These are phyloP conservation scores for Chironomus tentans DNA, from an alignment of 2,888 invertebrate species.

Conservation along the genomic window DNA sequence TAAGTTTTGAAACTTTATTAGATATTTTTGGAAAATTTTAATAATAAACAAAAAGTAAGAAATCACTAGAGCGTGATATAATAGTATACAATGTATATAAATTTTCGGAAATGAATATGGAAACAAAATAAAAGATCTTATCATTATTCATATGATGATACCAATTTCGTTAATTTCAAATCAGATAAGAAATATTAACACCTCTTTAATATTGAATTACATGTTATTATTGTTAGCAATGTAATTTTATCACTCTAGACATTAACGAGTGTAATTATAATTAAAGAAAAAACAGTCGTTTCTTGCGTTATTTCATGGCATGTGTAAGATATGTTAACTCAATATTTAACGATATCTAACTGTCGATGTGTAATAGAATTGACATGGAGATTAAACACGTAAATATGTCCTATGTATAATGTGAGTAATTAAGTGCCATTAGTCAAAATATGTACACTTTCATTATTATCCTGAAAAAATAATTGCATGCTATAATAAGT, in stretches of 20 bases:
- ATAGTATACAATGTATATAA: no score
- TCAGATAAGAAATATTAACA: slow-evolving; percentile 8
- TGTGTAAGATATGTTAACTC: background rate
- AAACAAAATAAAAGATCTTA: no score
- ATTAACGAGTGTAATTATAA: background rate
- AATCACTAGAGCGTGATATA: no score
- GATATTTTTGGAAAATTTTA: no score
- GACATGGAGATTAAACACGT: background rate
- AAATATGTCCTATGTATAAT: background rate
- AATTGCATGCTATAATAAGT: background rate
- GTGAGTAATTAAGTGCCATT: background rate
- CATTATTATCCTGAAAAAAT: background rate
- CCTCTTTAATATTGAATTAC: background rate
- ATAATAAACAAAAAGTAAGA: no score
- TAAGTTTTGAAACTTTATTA: no score
- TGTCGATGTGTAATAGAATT: background rate
- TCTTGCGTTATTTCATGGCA: background rate
- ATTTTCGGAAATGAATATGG: no score
- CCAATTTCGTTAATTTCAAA: background rate
- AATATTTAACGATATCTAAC: background rate
- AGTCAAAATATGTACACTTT: background rate
- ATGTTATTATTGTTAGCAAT: background rate
- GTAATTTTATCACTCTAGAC: background rate
- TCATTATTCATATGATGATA: background rate
- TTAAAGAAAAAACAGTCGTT: background rate